Conservation (phyloP, 2,888 invertebrate species). For the Physocephala rufipes region DNA sequence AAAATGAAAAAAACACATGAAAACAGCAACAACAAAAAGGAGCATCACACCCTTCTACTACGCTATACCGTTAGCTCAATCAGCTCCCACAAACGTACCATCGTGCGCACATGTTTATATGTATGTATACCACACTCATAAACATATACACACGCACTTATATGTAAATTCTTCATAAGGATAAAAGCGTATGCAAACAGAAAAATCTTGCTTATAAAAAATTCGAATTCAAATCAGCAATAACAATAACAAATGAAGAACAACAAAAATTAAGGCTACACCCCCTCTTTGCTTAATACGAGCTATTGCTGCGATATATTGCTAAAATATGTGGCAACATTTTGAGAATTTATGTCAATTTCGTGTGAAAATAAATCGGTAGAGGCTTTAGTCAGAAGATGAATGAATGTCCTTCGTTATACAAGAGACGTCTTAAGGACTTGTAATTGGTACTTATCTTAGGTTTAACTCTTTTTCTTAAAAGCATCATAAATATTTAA, state of each 20-base stretch:
- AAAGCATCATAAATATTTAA: no score
- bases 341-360: neutral
- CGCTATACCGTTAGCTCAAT: neutral
- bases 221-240: slow-evolving; percentile 35
- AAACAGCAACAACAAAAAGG: neutral
- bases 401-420: no score
- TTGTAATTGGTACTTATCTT: no score
- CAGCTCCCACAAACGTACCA: no score
- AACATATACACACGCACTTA: neutral
- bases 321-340: slow-evolving; percentile 15
- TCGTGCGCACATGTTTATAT: no score
- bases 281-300: neutral
- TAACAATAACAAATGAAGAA: no score
- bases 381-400: no score
- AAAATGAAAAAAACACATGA: no score
- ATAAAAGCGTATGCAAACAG: slow-evolving; percentile 5
- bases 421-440: no score
- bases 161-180: no score
- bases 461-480: no score
- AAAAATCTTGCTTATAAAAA: slow-evolving; percentile 3
- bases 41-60: neutral
- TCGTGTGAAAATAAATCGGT: neutral
- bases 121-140: neutral
- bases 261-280: slow-evolving; percentile 16
- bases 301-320: no score